Percentiles rank a stretch among this genome's conserved stretches.
phyloP scores from a whole-genome alignment of 2,113 vertebrate species.

The Lophochroa leadbeateri region DNA sequence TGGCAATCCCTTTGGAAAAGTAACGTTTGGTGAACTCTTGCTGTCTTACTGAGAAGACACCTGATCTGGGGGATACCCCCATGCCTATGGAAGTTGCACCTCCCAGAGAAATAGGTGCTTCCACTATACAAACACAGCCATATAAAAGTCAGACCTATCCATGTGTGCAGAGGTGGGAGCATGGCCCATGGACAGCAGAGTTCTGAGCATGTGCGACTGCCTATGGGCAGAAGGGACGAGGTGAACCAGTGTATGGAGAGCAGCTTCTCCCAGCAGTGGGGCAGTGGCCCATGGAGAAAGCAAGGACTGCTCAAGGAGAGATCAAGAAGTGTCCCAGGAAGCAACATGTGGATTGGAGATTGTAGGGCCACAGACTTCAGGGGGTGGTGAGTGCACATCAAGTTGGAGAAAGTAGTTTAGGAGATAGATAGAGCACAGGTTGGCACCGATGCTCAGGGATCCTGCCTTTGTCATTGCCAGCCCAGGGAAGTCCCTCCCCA shows the following conservation, averaged over 20 bases:
- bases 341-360: accelerated
- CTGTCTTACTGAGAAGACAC: background rate
- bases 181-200: accelerated
- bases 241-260: background rate
- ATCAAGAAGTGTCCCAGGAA: background rate
- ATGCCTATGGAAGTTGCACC: accelerated
- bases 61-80: too few species aligned
- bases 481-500: background rate
- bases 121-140: background rate
- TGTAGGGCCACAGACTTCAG: accelerated
- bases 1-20: background rate
- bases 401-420: background rate
- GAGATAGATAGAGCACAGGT: background rate
- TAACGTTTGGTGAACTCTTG: background rate
- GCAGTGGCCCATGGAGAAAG: background rate
- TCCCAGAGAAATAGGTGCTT: background rate
- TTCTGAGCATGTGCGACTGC: background rate
- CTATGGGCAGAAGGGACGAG: background rate
- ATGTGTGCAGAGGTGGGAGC: accelerated
- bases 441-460: background rate
- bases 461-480: background rate
- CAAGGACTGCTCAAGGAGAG: background rate
- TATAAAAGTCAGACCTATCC: accelerated
- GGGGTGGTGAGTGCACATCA: accelerated
- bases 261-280: background rate